A percentile compares a stretch with the other conserved stretches of the same genome.
Evolutionary conservation across 2,113 vertebrate species (phyloP).

Genomic region (Tenebrosternarchus preto): DNA sequence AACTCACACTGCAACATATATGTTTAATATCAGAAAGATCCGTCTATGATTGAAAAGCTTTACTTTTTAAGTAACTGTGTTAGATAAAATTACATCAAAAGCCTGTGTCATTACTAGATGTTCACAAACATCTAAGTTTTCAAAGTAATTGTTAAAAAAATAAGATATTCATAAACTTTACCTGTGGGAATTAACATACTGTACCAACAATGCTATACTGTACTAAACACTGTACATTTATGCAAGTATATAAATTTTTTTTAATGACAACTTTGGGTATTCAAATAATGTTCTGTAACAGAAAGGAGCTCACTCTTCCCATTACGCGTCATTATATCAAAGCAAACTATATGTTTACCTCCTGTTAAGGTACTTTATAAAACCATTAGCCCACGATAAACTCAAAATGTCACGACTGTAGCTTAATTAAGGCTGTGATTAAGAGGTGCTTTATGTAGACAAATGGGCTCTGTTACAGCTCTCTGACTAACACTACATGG

Average conservation of each 20-base stretch:
- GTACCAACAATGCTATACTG: background rate
- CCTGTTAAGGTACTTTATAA: background rate
- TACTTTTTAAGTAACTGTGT: too few relatives aligned
- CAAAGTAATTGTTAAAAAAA: too few relatives aligned
- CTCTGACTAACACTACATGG: slow-evolving; percentile 14
- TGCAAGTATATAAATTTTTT: too few relatives aligned
- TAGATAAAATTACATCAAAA: too few relatives aligned
- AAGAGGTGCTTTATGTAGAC: background rate
- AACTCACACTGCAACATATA: background rate
- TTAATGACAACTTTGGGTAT: background rate
- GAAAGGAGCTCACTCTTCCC: background rate
- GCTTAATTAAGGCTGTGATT: slow-evolving; percentile 19
- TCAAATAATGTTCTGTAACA: background rate
- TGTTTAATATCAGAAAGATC: background rate
- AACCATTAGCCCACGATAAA: background rate
- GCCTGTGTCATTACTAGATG: too few relatives aligned
- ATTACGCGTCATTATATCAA: background rate
- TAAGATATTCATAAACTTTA: too few relatives aligned
- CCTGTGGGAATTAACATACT: background rate
- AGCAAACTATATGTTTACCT: background rate
- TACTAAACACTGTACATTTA: too few relatives aligned
- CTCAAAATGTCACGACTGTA: background rate
- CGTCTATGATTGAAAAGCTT: too few relatives aligned
- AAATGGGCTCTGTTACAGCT: slow-evolving; percentile 22
- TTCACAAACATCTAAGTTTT: too few relatives aligned